Conservation (phyloP, 2,113 vertebrate genomes). For the Mirounga angustirostris region DNA sequence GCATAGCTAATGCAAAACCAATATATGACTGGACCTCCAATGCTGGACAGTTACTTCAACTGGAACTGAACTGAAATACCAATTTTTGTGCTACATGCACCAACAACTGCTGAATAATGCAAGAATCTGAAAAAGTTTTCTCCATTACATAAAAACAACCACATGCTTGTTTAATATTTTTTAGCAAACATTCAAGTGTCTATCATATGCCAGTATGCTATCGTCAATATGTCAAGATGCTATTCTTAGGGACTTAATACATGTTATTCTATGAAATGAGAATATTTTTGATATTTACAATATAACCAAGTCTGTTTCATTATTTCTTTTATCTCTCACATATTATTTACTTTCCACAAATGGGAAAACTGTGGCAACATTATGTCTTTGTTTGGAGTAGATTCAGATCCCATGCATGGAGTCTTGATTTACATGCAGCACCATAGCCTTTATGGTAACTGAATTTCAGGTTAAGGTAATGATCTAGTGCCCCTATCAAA, state of each 20-base stretch:
- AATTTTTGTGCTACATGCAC: conserved; percentile 21
- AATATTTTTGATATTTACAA: conserved; percentile 2
- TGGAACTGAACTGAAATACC: conserved; percentile 43
- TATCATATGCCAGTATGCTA: not conserved
- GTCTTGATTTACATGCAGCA: not conserved
- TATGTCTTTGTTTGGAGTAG: not conserved
- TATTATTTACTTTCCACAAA: conserved; percentile 43
- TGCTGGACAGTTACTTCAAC: not conserved
- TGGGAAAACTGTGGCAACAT: conserved; percentile 18
- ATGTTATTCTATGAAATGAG: not conserved
- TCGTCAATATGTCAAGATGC: not conserved
- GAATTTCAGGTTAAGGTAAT: not conserved
- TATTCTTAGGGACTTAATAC: conserved; percentile 33
- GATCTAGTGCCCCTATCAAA: not conserved
- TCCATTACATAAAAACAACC: conserved; percentile 16
- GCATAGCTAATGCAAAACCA: conserved; percentile 57
- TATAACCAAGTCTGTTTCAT: not conserved
- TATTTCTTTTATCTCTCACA: not conserved
- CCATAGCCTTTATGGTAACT: not conserved
- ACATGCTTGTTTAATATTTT: not conserved
- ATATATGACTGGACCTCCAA: not conserved
- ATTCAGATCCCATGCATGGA: not conserved
- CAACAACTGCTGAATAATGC: conserved; percentile 46
- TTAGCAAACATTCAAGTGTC: conserved; percentile 23
- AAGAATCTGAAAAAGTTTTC: conserved; percentile 41